These are phyloP conservation scores for Diloba caeruleocephala DNA, from an alignment of 2,888 invertebrate species.

Conservation along the genomic window DNA sequence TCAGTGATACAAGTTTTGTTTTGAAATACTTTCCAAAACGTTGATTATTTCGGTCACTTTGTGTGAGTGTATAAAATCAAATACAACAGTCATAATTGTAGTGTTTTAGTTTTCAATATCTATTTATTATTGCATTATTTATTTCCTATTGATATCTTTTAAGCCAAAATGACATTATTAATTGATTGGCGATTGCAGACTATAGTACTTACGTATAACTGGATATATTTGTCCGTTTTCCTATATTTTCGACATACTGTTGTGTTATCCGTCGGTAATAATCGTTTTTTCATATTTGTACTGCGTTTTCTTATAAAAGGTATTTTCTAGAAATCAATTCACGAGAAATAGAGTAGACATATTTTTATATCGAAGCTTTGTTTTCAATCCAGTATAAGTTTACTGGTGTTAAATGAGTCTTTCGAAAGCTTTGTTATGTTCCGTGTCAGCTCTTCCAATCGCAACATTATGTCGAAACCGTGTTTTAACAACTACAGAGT, in stretches of 20 bases:
- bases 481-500: slow-evolving; percentile 59
- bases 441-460: not conserved
- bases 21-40: slow-evolving; percentile 22
- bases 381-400: not conserved
- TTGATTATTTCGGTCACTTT: slow-evolving; percentile 16
- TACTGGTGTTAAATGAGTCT: not conserved
- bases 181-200: slow-evolving; percentile 52
- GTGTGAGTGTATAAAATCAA: slow-evolving; percentile 38
- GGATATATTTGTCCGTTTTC: slow-evolving; percentile 28
- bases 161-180: slow-evolving; percentile 46
- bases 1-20: slow-evolving; percentile 46
- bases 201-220: slow-evolving; percentile 56
- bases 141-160: slow-evolving; percentile 41
- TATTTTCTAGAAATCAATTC: slow-evolving; percentile 25
- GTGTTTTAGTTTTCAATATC: slow-evolving; percentile 41
- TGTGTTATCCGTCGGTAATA: slow-evolving; percentile 27
- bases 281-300: not conserved
- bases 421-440: not conserved
- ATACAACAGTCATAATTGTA: slow-evolving; percentile 49
- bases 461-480: slow-evolving; percentile 57
- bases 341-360: slow-evolving; percentile 26
- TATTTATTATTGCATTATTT: slow-evolving; percentile 54
- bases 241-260: slow-evolving; percentile 45
- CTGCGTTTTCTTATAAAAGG: slow-evolving; percentile 11
- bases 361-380: slow-evolving; percentile 38